A percentile compares a stretch with the other conserved stretches of the same genome.
These are phyloP conservation scores for Pomacea canaliculata DNA, from an alignment of 2,888 invertebrate genomes.

Conservation along the genomic window DNA sequence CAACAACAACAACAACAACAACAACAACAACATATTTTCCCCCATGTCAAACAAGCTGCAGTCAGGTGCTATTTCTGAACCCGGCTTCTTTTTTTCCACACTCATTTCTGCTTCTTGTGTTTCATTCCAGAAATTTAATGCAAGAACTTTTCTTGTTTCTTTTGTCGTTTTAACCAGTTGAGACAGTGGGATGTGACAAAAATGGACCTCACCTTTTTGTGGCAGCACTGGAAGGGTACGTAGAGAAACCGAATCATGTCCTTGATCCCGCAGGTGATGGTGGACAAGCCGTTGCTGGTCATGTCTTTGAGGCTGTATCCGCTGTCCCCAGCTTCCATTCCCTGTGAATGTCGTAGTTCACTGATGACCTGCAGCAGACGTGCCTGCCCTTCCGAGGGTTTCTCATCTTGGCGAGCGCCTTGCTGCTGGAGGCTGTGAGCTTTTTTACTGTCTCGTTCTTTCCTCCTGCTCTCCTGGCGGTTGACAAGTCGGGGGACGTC, in stretches of 20 bases:
- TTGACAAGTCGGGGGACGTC: neutral
- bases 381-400: slow-evolving; percentile 10
- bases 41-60: too few relatives aligned
- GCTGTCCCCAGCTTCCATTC: slow-evolving; percentile 1
- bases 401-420: too few relatives aligned
- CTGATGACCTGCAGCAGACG: slow-evolving; percentile 13
- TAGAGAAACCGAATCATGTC: slow-evolving; percentile 28
- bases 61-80: too few relatives aligned
- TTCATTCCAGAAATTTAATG: too few relatives aligned
- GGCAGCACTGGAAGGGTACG: slow-evolving; percentile 33
- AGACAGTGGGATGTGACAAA: too few relatives aligned
- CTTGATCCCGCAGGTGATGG: slow-evolving; percentile 31
- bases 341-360: slow-evolving; percentile 2
- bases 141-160: too few relatives aligned
- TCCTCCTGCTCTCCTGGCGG: neutral
- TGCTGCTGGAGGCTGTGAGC: neutral
- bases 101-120: too few relatives aligned
- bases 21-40: neutral
- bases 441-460: neutral
- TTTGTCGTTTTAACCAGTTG: too few relatives aligned
- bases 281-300: slow-evolving; percentile 26
- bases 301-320: slow-evolving; percentile 28
- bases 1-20: too few relatives aligned
- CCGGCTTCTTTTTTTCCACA: too few relatives aligned
- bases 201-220: slow-evolving; percentile 5